A percentile compares a stretch with the other conserved stretches of the same genome.
Evolutionary conservation across 2,797 vertebrate species (phyloP).

Genomic region (Malacoctenus gilli): DNA sequence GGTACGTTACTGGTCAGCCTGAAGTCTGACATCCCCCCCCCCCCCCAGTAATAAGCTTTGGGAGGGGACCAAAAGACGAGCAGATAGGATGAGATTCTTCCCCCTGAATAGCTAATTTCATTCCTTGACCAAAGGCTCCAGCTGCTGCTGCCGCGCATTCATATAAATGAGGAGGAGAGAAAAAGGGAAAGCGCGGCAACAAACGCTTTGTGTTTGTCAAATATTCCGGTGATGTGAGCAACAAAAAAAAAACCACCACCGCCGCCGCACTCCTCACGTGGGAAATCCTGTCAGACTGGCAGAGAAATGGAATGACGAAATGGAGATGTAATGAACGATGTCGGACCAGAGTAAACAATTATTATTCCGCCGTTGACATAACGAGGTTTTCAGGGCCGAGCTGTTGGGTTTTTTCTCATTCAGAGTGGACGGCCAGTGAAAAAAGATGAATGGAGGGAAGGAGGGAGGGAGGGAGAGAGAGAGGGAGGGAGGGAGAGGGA

Average conservation of each 20-base stretch:
- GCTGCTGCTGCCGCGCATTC: slow-evolving; percentile 49
- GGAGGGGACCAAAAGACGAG: background rate
- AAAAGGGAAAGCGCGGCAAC: slow-evolving; percentile 17
- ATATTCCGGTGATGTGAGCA: slow-evolving; percentile 25
- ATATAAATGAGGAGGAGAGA: slow-evolving; percentile 22
- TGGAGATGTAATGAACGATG: slow-evolving; percentile 43
- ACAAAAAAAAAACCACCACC: too few species aligned
- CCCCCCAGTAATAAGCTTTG: slow-evolving; percentile 13
- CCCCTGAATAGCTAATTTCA: slow-evolving; percentile 18
- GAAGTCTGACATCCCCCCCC: slow-evolving; percentile 13
- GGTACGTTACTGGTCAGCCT: slow-evolving; percentile 23
- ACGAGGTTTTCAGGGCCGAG: slow-evolving; percentile 30
- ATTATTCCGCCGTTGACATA: slow-evolving; percentile 45
- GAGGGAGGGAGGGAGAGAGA: slow-evolving; percentile 3
- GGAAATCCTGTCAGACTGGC: slow-evolving; percentile 50
- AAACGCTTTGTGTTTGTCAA: slow-evolving; percentile 38
- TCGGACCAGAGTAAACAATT: slow-evolving; percentile 52
- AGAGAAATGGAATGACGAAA: slow-evolving; percentile 41
- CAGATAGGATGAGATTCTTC: slow-evolving; percentile 30
- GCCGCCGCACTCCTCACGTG: slow-evolving; percentile 38
- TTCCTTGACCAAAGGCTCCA: slow-evolving; percentile 17
- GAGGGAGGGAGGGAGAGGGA: background rate
- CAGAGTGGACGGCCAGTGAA: too few species aligned
- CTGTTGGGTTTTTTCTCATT: slow-evolving; percentile 15
- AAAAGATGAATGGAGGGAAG: background rate